phyloP scores from a whole-genome alignment of 2,797 vertebrate species.

The Onychomys leucogaster region DNA sequence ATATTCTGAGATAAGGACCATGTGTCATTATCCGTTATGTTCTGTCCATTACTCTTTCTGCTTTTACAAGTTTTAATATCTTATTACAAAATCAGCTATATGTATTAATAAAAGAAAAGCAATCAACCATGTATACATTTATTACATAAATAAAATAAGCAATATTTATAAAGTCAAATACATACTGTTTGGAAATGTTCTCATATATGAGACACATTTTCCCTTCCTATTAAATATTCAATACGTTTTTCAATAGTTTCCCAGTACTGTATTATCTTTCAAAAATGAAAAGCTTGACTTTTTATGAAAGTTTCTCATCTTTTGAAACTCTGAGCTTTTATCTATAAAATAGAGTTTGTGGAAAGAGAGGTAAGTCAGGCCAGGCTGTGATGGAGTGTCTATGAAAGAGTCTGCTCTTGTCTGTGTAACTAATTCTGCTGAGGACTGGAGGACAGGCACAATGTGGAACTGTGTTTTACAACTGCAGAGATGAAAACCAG shows the following conservation, averaged over 20 bases:
- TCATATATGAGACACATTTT: conserved; percentile 31
- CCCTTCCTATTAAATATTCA: conserved; percentile 57
- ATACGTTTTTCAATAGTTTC: conserved; percentile 57
- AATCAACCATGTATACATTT: neutral
- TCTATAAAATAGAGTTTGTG: conserved; percentile 66
- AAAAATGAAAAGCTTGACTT: conserved; percentile 75
- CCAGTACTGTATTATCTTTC: conserved; percentile 68
- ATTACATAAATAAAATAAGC: neutral
- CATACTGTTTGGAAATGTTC: neutral
- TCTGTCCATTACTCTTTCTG: conserved; percentile 32
- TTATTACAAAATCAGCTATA: conserved; percentile 35
- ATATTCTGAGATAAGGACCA: conserved; percentile 36
- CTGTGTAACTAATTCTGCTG: conserved; percentile 67
- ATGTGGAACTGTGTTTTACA: conserved; percentile 77
- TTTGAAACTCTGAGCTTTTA: conserved; percentile 71
- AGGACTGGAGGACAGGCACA: conserved; percentile 65
- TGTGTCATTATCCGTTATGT: neutral
- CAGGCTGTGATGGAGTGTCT: conserved; percentile 51
- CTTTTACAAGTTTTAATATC: conserved; percentile 30
- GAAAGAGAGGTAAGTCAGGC: neutral
- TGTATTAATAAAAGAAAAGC: conserved; percentile 52
- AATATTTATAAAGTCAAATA: neutral
- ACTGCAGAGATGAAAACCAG: conserved; percentile 81
- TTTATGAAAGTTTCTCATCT: conserved; percentile 70
- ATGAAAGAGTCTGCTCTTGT: conserved; percentile 69